Evolutionary conservation across 2,888 invertebrate genomes (phyloP).

Genomic region (Oxycera nigricornis): DNA sequence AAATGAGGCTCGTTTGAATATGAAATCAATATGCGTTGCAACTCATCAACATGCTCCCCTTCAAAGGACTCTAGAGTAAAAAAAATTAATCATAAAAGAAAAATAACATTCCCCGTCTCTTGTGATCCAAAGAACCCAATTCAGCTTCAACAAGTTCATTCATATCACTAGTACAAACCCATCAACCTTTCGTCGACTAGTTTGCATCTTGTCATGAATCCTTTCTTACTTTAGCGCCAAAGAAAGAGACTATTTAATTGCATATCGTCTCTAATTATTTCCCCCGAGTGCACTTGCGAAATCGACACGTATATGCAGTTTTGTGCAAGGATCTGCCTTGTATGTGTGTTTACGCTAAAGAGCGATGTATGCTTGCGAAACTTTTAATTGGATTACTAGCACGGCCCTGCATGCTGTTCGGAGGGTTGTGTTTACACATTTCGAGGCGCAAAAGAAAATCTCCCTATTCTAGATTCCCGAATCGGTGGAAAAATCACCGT

Average conservation of each 20-base stretch:
- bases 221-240: too few relatives aligned
- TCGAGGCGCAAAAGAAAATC: background rate
- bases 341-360: background rate
- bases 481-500: background rate
- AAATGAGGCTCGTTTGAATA: too few relatives aligned
- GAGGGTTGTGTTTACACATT: background rate
- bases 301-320: background rate
- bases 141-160: too few relatives aligned
- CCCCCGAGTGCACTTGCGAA: background rate
- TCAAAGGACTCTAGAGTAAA: too few relatives aligned
- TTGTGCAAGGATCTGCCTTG: background rate
- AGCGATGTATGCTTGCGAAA: background rate
- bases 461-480: background rate
- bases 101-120: too few relatives aligned
- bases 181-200: too few relatives aligned
- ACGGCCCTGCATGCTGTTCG: background rate
- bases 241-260: background rate
- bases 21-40: too few relatives aligned
- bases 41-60: too few relatives aligned
- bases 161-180: too few relatives aligned
- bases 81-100: too few relatives aligned
- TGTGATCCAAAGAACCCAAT: too few relatives aligned
- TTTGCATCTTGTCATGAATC: too few relatives aligned
- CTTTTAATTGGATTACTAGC: slow-evolving; percentile 1
- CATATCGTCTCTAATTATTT: slow-evolving; percentile 12